Conservation (phyloP, 2,113 vertebrate species). For the Sinocyclocheilus grahami region DNA sequence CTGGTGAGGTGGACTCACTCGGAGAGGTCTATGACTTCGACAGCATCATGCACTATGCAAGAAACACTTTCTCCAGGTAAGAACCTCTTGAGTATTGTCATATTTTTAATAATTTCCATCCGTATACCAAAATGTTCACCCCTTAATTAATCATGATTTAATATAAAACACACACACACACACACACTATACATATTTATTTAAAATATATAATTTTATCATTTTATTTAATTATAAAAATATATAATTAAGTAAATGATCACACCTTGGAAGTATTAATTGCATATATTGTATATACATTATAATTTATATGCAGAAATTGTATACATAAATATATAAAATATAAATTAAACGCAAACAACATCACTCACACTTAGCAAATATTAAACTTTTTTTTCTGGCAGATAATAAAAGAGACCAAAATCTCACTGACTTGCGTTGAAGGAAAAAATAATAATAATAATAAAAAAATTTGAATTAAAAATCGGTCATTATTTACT, state of each 20-base stretch:
- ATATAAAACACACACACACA: no score
- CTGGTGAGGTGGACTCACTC: conserved; percentile 90
- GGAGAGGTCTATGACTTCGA: conserved; percentile 92
- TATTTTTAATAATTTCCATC: background rate
- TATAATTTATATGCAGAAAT: no score
- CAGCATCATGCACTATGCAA: conserved; percentile 96
- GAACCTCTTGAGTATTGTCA: background rate
- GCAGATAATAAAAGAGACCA: background rate
- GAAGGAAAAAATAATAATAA: background rate
- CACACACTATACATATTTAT: no score
- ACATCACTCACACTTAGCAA: background rate
- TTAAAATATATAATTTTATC: no score
- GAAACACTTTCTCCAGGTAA: conserved; percentile 94
- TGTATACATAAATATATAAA: no score
- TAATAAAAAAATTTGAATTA: background rate
- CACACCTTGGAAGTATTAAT: no score
- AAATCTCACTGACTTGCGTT: background rate
- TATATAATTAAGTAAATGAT: no score
- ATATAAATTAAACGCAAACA: background rate
- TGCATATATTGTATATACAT: no score
- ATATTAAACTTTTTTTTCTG: background rate
- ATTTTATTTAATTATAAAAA: no score
- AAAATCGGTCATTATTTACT: background rate
- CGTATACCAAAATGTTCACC: background rate
- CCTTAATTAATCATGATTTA: background rate